Evolutionary conservation across 2,888 invertebrate species (phyloP).

Genomic region (Apantesis nais): DNA sequence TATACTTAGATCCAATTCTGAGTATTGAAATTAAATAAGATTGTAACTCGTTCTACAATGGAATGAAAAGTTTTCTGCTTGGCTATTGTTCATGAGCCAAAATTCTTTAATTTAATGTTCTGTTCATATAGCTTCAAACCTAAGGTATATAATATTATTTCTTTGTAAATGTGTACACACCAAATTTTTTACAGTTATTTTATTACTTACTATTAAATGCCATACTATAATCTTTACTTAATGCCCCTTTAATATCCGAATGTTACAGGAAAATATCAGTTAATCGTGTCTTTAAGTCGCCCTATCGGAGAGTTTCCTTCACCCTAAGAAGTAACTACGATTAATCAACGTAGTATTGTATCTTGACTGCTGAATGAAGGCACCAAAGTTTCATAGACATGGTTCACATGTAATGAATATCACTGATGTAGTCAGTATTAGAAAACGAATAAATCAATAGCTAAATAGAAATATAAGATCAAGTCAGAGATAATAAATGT

Average conservation of each 20-base stretch:
- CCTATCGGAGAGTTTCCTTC: neutral
- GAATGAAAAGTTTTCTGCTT: constrained; percentile 29
- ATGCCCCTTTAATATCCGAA: neutral
- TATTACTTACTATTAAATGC: neutral
- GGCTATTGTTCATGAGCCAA: constrained; percentile 29
- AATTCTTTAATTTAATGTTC: constrained; percentile 28
- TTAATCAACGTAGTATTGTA: neutral
- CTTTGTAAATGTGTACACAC: too few species aligned
- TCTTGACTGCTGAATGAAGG: neutral
- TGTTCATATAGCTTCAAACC: constrained; percentile 52
- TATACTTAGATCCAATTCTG: neutral
- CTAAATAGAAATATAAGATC: constrained; percentile 26
- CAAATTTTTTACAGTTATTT: too few species aligned
- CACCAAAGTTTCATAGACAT: neutral
- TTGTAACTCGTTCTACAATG: constrained; percentile 4
- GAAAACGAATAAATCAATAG: neutral
- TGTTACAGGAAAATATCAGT: too few species aligned
- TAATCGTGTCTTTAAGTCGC: too few species aligned
- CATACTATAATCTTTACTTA: neutral
- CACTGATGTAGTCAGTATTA: neutral
- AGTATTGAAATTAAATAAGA: constrained; percentile 5
- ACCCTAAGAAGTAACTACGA: neutral
- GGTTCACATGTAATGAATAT: neutral
- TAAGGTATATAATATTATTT: constrained; percentile 52
- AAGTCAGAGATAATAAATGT: constrained; percentile 39